Evolutionary conservation across 1,140 invertebrate species (phyloP).

Genomic region (Platorchestia sp.): DNA sequence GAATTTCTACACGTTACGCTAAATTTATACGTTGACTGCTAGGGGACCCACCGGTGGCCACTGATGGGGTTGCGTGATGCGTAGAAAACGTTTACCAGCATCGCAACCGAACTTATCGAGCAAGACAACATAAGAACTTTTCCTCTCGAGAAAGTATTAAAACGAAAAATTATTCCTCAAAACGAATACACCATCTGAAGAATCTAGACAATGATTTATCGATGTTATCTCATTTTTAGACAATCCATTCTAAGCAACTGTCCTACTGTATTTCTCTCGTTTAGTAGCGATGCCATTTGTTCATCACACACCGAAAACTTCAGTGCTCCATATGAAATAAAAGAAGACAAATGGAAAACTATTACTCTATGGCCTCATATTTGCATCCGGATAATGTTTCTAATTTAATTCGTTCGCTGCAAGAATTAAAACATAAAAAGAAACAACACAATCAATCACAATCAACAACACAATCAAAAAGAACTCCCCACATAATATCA

Average conservation of each 20-base stretch:
- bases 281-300: not conserved
- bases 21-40: too few species aligned
- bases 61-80: too few species aligned
- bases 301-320: not conserved
- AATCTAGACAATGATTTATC: too few species aligned
- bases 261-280: not conserved
- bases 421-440: not conserved
- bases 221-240: not conserved
- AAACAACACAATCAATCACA: not conserved
- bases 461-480: not conserved
- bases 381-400: not conserved
- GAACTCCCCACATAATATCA: not conserved
- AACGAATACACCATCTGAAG: too few species aligned
- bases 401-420: not conserved
- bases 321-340: not conserved
- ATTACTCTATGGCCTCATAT: not conserved
- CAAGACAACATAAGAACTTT: not conserved
- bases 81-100: not conserved
- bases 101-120: not conserved
- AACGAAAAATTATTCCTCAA: not conserved
- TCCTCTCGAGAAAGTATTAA: not conserved
- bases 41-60: too few species aligned
- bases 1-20: too few species aligned
- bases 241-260: not conserved
- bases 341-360: not conserved